Percentiles rank a stretch among this genome's conserved stretches.
Conservation (phyloP, 2,888 invertebrate species). For the Eledona agricola region DNA sequence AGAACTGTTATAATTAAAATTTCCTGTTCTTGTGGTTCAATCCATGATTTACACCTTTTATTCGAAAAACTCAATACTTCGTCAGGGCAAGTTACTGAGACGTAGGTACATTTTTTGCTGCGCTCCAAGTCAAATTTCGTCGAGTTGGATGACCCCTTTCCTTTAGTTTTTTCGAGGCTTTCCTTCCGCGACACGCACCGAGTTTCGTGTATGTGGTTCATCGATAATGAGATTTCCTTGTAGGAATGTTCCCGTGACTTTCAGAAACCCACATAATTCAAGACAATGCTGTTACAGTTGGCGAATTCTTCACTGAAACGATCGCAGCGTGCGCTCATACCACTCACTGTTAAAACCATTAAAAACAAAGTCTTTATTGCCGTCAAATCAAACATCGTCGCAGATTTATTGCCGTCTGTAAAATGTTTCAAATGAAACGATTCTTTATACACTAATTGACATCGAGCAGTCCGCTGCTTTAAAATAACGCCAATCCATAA, state of each 20-base stretch:
- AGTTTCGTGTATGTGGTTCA: slow-evolving; percentile 10
- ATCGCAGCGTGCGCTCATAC: slow-evolving; percentile 19
- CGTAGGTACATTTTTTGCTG: too few relatives aligned
- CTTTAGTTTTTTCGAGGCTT: too few relatives aligned
- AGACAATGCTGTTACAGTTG: slow-evolving; percentile 42
- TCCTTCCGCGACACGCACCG: too few relatives aligned
- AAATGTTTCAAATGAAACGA: slow-evolving; percentile 13
- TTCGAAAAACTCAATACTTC: too few relatives aligned
- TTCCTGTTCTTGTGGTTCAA: too few relatives aligned
- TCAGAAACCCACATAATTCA: slow-evolving; percentile 45
- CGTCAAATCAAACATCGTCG: slow-evolving; percentile 17
- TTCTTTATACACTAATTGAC: slow-evolving; percentile 14
- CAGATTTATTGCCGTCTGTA: slow-evolving; percentile 17
- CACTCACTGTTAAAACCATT: slow-evolving; percentile 21
- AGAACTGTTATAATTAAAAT: too few relatives aligned
- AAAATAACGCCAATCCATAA: slow-evolving; percentile 8
- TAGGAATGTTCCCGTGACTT: slow-evolving; percentile 44
- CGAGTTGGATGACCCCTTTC: too few relatives aligned
- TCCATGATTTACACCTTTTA: too few relatives aligned
- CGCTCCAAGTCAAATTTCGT: too few relatives aligned
- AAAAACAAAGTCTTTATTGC: slow-evolving; percentile 14
- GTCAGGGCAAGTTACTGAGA: too few relatives aligned
- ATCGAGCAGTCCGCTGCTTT: not conserved
- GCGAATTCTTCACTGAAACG: slow-evolving; percentile 27
- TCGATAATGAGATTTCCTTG: slow-evolving; percentile 49